Conservation (phyloP, 2,888 invertebrate genomes). For the Lutraria lutraria region DNA sequence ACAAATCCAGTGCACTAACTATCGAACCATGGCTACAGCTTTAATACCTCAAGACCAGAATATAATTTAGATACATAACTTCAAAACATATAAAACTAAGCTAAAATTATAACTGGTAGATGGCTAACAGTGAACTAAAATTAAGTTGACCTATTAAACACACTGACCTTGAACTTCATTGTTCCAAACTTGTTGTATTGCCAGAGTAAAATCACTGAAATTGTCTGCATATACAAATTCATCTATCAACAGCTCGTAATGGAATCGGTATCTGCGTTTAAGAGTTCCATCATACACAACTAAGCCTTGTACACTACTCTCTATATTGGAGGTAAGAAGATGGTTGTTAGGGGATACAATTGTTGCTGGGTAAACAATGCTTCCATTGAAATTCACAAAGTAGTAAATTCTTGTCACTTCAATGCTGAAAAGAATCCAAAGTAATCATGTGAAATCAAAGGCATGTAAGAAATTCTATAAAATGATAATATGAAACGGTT, state of each 20-base stretch:
- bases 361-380: slow-evolving; percentile 44
- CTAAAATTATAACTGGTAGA: no score
- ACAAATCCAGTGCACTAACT: no score
- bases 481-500: no score
- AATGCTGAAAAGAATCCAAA: slow-evolving; percentile 43
- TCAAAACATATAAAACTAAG: no score
- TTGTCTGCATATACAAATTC: slow-evolving; percentile 61
- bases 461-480: neutral
- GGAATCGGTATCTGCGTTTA: slow-evolving; percentile 62
- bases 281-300: slow-evolving; percentile 49
- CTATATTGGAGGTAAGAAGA: slow-evolving; percentile 27
- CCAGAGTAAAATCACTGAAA: slow-evolving; percentile 46
- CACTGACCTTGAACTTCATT: slow-evolving; percentile 35
- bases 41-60: no score
- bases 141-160: no score
- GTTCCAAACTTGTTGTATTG: slow-evolving; percentile 59
- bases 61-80: no score
- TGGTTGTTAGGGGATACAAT: slow-evolving; percentile 45
- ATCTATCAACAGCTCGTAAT: slow-evolving; percentile 65
- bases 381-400: slow-evolving; percentile 54
- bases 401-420: slow-evolving; percentile 63
- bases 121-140: no score
- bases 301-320: slow-evolving; percentile 23
- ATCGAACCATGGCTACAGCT: no score
- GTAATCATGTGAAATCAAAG: neutral